These are phyloP conservation scores for Odiellus spinosus DNA, from an alignment of 2,888 invertebrate genomes.

Conservation along the genomic window DNA sequence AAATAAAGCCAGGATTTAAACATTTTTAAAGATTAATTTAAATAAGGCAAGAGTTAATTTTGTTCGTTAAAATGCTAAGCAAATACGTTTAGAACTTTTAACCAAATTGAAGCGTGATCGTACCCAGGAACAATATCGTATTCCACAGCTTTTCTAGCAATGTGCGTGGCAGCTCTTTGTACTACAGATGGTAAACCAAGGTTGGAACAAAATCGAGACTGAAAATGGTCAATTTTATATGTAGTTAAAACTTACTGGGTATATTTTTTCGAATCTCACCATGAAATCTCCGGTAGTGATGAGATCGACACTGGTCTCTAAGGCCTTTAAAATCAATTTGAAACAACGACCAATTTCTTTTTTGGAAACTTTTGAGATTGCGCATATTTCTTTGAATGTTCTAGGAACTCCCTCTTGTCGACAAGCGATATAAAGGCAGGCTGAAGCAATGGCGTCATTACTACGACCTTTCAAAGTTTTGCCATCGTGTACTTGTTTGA, in stretches of 20 bases:
- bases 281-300: constrained; percentile 99
- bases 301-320: constrained; percentile 91
- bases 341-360: constrained; percentile 98
- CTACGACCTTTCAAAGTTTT: constrained; percentile 87
- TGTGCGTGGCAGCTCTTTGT: constrained; percentile 69
- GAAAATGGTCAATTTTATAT: constrained; percentile 19
- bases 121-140: constrained; percentile 88
- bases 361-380: constrained; percentile 95
- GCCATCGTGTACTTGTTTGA: constrained; percentile 96
- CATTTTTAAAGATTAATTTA: too few species aligned
- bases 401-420: constrained; percentile 96
- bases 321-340: constrained; percentile 83
- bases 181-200: constrained; percentile 53
- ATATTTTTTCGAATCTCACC: constrained; percentile 40
- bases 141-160: constrained; percentile 90
- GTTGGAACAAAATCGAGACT: constrained; percentile 76
- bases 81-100: too few species aligned
- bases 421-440: constrained; percentile 96
- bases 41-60: too few species aligned
- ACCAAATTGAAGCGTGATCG: too few species aligned
- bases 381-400: constrained; percentile 92
- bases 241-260: background rate
- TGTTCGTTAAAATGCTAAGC: too few species aligned
- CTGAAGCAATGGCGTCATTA: constrained; percentile 96
- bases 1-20: too few species aligned